These are phyloP conservation scores for Gryon sp. DNA, from an alignment of 1,140 invertebrate species.

Conservation along the genomic window DNA sequence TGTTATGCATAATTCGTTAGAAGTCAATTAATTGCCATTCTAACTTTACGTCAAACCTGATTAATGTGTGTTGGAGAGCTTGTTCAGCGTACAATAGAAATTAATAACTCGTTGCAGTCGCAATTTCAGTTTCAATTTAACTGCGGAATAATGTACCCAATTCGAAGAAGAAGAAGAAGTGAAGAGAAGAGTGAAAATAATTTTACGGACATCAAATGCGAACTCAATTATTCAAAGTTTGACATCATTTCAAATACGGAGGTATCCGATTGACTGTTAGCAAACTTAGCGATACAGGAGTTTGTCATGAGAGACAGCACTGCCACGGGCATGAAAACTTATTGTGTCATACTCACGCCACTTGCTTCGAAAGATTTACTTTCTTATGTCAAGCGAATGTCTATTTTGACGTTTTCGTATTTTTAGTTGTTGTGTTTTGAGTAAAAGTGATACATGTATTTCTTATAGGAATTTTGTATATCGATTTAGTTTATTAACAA, in stretches of 20 bases:
- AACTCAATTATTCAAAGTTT: slow-evolving; percentile 44
- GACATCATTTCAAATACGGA: slow-evolving; percentile 27
- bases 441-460: no score
- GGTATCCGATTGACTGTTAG: slow-evolving; percentile 46
- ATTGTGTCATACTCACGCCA: slow-evolving; percentile 50
- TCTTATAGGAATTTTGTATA: no score
- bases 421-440: slow-evolving; percentile 8
- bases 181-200: slow-evolving; percentile 29
- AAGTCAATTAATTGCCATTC: slow-evolving; percentile 15
- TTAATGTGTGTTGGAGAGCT: slow-evolving; percentile 1
- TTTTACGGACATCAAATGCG: background rate
- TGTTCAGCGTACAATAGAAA: background rate
- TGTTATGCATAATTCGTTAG: background rate
- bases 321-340: slow-evolving; percentile 55
- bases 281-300: slow-evolving; percentile 52
- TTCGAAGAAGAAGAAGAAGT: background rate
- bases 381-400: slow-evolving; percentile 30
- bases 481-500: no score
- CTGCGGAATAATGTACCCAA: background rate
- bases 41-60: background rate
- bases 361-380: slow-evolving; percentile 13
- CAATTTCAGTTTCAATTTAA: slow-evolving; percentile 2
- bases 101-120: background rate
- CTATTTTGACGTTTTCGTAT: slow-evolving; percentile 14
- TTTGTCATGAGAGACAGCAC: slow-evolving; percentile 34